phyloP scores from a whole-genome alignment of 2,888 invertebrate species.

The Pinctada fucata region DNA sequence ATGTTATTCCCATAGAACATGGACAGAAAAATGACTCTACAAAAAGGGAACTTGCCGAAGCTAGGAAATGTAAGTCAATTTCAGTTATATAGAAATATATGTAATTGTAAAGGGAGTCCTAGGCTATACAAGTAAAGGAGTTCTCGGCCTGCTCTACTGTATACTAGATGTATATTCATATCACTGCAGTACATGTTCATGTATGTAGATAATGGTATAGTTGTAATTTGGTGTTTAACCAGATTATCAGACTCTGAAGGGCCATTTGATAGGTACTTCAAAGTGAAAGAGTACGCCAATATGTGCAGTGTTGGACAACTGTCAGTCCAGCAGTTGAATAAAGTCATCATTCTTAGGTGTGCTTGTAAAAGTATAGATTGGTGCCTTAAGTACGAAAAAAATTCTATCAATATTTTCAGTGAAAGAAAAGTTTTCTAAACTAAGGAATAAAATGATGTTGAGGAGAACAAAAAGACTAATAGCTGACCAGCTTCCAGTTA shows the following conservation, averaged over 20 bases:
- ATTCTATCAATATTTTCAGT: slow-evolving; percentile 45
- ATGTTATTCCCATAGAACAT: slow-evolving; percentile 61
- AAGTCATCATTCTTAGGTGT: too few species aligned
- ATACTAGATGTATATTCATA: too few species aligned
- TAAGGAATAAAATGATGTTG: slow-evolving; percentile 67
- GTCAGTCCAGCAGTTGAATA: too few species aligned
- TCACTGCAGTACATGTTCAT: too few species aligned
- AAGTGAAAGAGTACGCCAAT: too few species aligned
- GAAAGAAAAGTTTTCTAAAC: slow-evolving; percentile 65
- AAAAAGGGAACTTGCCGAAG: slow-evolving; percentile 72
- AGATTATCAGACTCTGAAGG: too few species aligned
- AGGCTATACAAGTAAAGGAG: background rate
- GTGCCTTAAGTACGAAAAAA: too few species aligned
- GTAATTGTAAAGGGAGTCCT: background rate
- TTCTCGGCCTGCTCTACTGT: background rate
- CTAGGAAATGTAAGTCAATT: slow-evolving; percentile 66
- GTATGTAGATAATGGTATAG: too few species aligned
- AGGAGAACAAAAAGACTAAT: slow-evolving; percentile 71
- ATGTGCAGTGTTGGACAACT: too few species aligned
- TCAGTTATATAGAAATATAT: background rate
- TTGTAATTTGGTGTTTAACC: too few species aligned
- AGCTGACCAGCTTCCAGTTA: slow-evolving; percentile 71
- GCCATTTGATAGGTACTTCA: too few species aligned
- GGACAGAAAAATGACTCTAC: slow-evolving; percentile 72
- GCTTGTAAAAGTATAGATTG: too few species aligned